Base-by-base conservation (phyloP, 1,140 invertebrate species). In the Brachionus asplanchnoidis region DNA sequence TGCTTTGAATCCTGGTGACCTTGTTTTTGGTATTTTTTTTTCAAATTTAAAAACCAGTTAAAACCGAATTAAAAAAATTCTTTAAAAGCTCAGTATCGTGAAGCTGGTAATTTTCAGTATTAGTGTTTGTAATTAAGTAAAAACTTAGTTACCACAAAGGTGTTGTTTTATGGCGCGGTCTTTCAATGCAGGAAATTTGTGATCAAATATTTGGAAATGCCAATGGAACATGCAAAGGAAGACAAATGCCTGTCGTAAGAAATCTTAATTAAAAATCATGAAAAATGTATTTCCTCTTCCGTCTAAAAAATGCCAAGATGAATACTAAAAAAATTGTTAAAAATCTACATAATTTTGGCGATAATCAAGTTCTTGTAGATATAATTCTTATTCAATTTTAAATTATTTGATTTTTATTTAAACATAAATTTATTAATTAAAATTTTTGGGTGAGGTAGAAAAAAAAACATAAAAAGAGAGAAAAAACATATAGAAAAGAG, bases 201-300 rank as follows among this genome's bases (percentile, higher is more conserved):
- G 94, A 98, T 91, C 98, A 99, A 88, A 99, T 97, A 88, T 99
- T 97, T 88, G 96, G 97, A 23, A 99, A 98, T 90, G 88, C 89
- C 56, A 92, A 93, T 53, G 97, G 99, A 89, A 85, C 90, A n/a
- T 94, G 93, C n/a, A 95, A 95, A 89, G 97, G 97, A 3, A 92
- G 93, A 86, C 95, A 98, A 90, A 99, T 99, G 97, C 97, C 97
- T 0, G 93, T 98, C 6, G 53, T 65, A 68, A 82, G 53, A 28
- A 40, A 23, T 36, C 17, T 46, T 46, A 32, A 78, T 44, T 50
- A 46, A 23, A 5, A 77, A 77, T 32, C 23, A 77, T 42, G 3
- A 20, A 44, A 78, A 46, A 46, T 42, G 20, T 14, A n/a, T 5
- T 46, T 78, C 44, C 44, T 46, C 14, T 46, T 46, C 44, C 14